Base-by-base conservation (phyloP, 2,797 vertebrate species). In the Hafferia zeledoni region DNA sequence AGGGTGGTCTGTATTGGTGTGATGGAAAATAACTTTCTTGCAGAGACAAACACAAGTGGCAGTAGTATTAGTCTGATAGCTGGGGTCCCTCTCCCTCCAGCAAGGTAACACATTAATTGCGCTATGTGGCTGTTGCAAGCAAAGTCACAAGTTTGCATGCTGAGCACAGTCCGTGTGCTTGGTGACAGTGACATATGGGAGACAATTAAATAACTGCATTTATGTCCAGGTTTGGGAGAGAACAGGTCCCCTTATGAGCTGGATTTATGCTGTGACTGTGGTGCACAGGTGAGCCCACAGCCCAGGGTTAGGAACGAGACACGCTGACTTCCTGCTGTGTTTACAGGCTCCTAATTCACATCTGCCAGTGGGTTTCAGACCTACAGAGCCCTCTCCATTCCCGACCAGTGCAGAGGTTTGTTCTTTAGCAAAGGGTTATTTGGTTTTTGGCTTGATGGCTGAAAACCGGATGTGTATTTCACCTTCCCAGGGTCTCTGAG, bases 151-250 rank as follows among this genome's bases (percentile, higher is more conserved):
- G 33, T 74, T 76, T 74, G 64, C 79, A 46, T 70, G 78, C 88
- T 85, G 81, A 82, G 91, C 90, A 5, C 57, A 76, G 88, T 50
- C 84, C 27, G 60, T 35, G 71, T 47, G 71, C 71, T 37, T 27
- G 56, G 60, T 93, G 92, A 87, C 94, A 95, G 78, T 92, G 95
- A 90, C 87, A 85, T 87, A 90, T 74, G 81, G 86, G 71, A 82
- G 88, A 89, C 90, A 94, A 87, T 79, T 94, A 94, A 93, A 80
- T 37, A 77, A 61, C 59, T 19, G 46, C 13, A 5, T 44, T 76
- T 60, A 37, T 27, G 30, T 25, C 78, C 92, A 71, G 83, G 71
- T 50, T 93, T 84, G 87, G 50, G 63, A 77, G 67, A 82, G 76
- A 91, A 67, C 60, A 80, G 47, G 61, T 80, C 30, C 43, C 60